phyloP scores from a whole-genome alignment of 2,888 invertebrate species.

The Masnerella sp. region DNA sequence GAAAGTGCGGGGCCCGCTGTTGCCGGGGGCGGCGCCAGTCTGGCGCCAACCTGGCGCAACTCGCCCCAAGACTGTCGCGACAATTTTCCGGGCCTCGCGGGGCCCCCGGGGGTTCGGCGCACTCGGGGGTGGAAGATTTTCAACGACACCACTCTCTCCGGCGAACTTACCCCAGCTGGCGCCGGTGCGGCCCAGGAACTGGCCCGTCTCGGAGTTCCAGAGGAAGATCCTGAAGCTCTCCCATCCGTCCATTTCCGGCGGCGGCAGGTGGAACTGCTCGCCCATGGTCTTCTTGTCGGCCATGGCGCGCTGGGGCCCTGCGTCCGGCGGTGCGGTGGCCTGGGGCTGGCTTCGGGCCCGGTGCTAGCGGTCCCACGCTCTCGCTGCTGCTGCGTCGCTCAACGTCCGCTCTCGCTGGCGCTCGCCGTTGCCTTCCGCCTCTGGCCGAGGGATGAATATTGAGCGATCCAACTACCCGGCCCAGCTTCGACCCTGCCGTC shows the following conservation, averaged over 20 bases:
- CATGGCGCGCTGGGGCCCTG: slow-evolving; percentile 53
- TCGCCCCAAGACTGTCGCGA: slow-evolving; percentile 1
- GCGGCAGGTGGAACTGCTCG: slow-evolving; percentile 86
- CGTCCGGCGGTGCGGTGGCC: slow-evolving; percentile 1
- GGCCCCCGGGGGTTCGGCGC: background rate
- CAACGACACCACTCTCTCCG: background rate
- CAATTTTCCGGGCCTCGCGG: too few species aligned
- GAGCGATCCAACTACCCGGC: slow-evolving; percentile 73
- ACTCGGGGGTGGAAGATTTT: too few species aligned
- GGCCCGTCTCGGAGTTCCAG: slow-evolving; percentile 94
- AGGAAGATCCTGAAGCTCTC: slow-evolving; percentile 90
- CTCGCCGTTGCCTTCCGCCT: slow-evolving; percentile 57
- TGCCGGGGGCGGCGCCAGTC: slow-evolving; percentile 58
- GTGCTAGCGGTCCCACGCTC: slow-evolving; percentile 41
- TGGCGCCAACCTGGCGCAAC: slow-evolving; percentile 45
- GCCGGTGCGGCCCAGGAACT: slow-evolving; percentile 94
- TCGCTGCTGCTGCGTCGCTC: slow-evolving; percentile 36
- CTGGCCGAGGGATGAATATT: slow-evolving; percentile 76
- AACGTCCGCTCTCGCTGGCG: slow-evolving; percentile 40
- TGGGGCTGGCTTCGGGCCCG: too few species aligned
- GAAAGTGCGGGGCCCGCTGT: slow-evolving; percentile 50
- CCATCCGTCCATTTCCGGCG: slow-evolving; percentile 90
- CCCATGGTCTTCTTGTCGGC: slow-evolving; percentile 61
- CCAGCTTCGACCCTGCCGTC: slow-evolving; percentile 65
- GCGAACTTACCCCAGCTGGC: slow-evolving; percentile 94